Evolutionary conservation across 2,113 vertebrate genomes (phyloP).

Genomic region (Ageneiosus marmoratus): DNA sequence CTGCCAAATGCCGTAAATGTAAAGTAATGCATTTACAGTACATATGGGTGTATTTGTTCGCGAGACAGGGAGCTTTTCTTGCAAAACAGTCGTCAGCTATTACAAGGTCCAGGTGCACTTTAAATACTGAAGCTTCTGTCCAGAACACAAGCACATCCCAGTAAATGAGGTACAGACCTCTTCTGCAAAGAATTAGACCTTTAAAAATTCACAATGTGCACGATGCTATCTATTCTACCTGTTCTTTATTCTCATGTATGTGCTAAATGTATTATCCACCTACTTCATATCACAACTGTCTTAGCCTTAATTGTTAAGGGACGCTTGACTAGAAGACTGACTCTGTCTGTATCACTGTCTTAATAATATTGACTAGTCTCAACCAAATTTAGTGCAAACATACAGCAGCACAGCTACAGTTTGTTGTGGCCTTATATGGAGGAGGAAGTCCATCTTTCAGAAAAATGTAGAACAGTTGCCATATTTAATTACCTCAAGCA

Average conservation of each 20-base stretch:
- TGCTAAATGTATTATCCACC: neutral
- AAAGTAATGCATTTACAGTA: neutral
- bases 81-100: neutral
- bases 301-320: neutral
- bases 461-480: neutral
- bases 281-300: neutral
- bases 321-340: neutral
- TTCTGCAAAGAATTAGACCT: slow-evolving; percentile 12
- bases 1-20: no score
- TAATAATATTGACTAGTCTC: neutral
- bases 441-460: neutral
- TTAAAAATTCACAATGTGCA: neutral
- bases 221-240: slow-evolving; percentile 8
- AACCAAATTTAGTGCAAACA: slow-evolving; percentile 6
- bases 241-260: neutral
- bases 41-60: neutral
- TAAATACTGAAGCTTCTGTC: slow-evolving; percentile 18
- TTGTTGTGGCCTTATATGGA: slow-evolving; percentile 31
- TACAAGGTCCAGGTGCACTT: neutral
- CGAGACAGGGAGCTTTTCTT: neutral
- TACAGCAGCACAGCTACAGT: neutral
- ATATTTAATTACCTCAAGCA: neutral
- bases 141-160: neutral
- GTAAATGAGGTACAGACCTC: slow-evolving; percentile 11
- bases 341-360: neutral